Evolutionary conservation across 2,888 invertebrate genomes (phyloP).

Genomic region (Drepanosiphum platanoidis): DNA sequence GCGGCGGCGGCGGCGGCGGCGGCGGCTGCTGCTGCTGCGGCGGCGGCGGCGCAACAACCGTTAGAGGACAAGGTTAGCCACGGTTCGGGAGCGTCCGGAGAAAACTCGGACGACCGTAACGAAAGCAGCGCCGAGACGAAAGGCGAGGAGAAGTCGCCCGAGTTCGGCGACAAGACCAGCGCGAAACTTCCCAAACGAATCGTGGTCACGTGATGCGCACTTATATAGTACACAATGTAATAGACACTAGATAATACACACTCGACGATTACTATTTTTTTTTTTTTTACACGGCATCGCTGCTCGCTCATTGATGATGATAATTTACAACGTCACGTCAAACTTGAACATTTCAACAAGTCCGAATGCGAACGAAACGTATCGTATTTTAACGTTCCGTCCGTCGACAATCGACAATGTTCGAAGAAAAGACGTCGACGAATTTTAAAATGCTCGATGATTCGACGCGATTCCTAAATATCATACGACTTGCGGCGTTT

Average conservation of each 20-base stretch:
- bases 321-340: background rate
- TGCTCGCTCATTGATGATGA: no score
- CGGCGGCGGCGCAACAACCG: slow-evolving; percentile 16
- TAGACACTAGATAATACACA: no score
- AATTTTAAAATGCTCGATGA: background rate
- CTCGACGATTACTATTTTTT: no score
- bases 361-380: background rate
- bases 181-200: slow-evolving; percentile 35
- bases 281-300: background rate
- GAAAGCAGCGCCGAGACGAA: slow-evolving; percentile 23
- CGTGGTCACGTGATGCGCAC: slow-evolving; percentile 39
- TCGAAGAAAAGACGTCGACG: background rate
- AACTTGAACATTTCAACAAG: background rate
- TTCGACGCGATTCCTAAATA: background rate
- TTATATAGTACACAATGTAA: no score
- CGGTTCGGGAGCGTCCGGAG: slow-evolving; percentile 12
- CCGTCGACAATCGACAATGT: background rate
- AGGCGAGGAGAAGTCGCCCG: slow-evolving; percentile 17
- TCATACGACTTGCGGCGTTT: background rate
- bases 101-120: slow-evolving; percentile 41
- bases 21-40: background rate
- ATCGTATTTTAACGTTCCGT: background rate
- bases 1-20: background rate
- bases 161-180: slow-evolving; percentile 48
- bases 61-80: slow-evolving; percentile 52